These are phyloP conservation scores for Nothoprocta pentlandii DNA, from an alignment of 2,113 vertebrate genomes.

Conservation along the genomic window DNA sequence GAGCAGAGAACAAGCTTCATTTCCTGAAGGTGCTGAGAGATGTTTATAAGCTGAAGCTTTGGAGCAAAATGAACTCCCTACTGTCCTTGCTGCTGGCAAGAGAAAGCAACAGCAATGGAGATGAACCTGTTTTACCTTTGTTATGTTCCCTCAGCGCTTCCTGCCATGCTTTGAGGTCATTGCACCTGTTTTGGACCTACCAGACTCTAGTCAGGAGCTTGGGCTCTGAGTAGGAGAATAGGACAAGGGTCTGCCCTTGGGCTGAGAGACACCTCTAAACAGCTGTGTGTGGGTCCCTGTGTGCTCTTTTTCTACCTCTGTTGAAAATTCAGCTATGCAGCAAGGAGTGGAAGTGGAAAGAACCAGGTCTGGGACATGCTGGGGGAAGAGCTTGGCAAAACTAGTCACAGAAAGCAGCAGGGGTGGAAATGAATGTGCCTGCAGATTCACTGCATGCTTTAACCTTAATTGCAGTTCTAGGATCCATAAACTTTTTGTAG, in stretches of 20 bases:
- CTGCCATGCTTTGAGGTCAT: not conserved
- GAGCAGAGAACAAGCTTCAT: not conserved
- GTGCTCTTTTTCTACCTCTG: not conserved
- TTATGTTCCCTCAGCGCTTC: not conserved
- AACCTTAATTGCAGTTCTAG: fast-evolving
- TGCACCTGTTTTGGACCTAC: not conserved
- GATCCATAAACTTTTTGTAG: fast-evolving
- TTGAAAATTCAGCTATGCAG: not conserved
- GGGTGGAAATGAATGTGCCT: fast-evolving
- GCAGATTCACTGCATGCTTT: fast-evolving
- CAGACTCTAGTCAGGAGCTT: not conserved
- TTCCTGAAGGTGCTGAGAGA: not conserved
- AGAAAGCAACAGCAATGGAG: not conserved
- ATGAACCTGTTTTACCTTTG: not conserved
- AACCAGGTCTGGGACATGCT: fast-evolving
- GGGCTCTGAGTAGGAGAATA: not conserved
- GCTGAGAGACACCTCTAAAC: not conserved
- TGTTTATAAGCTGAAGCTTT: not conserved
- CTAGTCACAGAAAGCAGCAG: not conserved
- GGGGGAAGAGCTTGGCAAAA: not conserved
- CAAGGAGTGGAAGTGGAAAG: not conserved
- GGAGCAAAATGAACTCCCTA: not conserved
- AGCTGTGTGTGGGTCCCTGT: not conserved
- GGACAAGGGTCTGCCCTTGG: not conserved
- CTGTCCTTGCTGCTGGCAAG: not conserved